Percentiles rank a stretch among this genome's conserved stretches.
Evolutionary conservation across 1,140 invertebrate species (phyloP).

Genomic region (Rhynchophorus ferrugineus): DNA sequence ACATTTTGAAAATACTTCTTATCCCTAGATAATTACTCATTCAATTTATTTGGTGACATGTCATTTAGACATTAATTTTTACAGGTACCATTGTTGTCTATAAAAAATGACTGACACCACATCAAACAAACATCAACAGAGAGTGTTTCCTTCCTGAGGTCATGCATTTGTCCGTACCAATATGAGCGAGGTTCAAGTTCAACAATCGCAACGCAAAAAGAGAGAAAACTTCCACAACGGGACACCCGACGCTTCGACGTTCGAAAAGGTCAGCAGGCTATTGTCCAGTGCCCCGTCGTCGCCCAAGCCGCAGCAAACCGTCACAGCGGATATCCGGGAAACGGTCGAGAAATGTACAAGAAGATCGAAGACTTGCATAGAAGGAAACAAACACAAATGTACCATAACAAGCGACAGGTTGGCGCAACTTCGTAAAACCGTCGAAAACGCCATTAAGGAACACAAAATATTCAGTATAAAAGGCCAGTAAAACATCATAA

Average conservation of each 20-base stretch:
- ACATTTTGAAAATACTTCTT: not conserved
- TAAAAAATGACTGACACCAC: not conserved
- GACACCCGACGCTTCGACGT: no score
- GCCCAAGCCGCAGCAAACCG: constrained; percentile 17
- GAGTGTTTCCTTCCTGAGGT: not conserved
- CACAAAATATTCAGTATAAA: constrained; percentile 47
- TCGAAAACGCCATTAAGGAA: constrained; percentile 45
- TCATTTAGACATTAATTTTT: not conserved
- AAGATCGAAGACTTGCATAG: constrained; percentile 28
- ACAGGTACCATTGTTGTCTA: not conserved
- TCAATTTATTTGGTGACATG: not conserved
- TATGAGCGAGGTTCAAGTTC: not conserved
- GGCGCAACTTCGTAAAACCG: constrained; percentile 41
- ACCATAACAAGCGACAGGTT: constrained; percentile 44
- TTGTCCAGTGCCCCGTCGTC: constrained; percentile 18
- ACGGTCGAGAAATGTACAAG: constrained; percentile 22
- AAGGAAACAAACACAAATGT: constrained; percentile 29
- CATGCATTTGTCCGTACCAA: not conserved
- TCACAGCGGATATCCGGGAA: constrained; percentile 19
- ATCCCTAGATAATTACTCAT: not conserved
- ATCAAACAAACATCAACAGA: not conserved
- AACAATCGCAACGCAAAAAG: not conserved
- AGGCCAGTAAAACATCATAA: constrained; percentile 29
- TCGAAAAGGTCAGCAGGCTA: constrained; percentile 10
- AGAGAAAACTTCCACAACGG: constrained; percentile 18